phyloP scores from a whole-genome alignment of 2,888 invertebrate genomes.

The Leptinotarsa tumamoca region DNA sequence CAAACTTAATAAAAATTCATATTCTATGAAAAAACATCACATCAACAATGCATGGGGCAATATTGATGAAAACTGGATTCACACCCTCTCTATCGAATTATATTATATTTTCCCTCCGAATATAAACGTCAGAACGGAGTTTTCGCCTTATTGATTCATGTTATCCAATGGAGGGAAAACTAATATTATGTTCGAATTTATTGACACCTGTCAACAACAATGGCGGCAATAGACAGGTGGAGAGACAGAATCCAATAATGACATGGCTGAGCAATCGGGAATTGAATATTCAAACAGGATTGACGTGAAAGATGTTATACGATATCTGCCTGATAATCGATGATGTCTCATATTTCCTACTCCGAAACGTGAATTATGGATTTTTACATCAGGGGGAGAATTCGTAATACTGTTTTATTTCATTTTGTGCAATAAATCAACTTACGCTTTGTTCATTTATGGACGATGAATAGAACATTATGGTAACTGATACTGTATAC shows the following conservation, averaged over 20 bases:
- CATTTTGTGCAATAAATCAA: too few relatives aligned
- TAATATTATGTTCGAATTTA: constrained; percentile 17
- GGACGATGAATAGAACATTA: too few relatives aligned
- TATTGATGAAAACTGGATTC: constrained; percentile 1
- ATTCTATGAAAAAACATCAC: neutral
- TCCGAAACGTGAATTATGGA: neutral
- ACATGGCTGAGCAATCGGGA: neutral
- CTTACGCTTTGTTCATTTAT: too few relatives aligned
- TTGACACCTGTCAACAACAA: constrained; percentile 19
- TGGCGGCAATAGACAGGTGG: constrained; percentile 11
- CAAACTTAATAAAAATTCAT: neutral
- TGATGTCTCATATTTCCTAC: neutral
- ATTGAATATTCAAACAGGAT: constrained; percentile 13
- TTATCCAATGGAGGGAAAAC: constrained; percentile 15
- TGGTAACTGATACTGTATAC: too few relatives aligned
- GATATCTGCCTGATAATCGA: neutral
- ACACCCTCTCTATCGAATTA: neutral
- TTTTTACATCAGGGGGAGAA: neutral
- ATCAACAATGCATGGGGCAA: neutral
- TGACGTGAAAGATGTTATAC: constrained; percentile 6
- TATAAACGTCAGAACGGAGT: constrained; percentile 4
- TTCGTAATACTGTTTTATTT: neutral
- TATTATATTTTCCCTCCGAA: constrained; percentile 2
- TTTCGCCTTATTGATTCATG: constrained; percentile 16
- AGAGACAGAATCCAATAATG: neutral